Conservation (phyloP, 53 echinoderm and acorn worm species). For the Zoroaster sp. region DNA sequence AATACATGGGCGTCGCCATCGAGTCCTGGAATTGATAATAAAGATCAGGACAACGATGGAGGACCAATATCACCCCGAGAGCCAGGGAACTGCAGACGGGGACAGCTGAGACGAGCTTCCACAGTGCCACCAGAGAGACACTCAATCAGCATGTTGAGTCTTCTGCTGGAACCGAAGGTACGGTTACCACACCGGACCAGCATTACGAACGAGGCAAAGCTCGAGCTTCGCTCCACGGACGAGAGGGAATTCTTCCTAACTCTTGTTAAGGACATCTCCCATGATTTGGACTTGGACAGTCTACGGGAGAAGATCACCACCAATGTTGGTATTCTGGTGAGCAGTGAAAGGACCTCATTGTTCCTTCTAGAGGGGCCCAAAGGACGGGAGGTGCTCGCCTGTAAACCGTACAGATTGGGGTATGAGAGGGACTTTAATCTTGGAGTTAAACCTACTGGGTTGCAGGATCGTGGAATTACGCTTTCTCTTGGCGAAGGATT, state of each 20-base stretch:
- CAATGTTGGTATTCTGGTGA: slow-evolving; percentile 86
- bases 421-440: slow-evolving; percentile 59
- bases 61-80: slow-evolving; percentile 81
- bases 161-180: slow-evolving; percentile 84
- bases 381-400: slow-evolving; percentile 75
- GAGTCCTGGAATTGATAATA: slow-evolving; percentile 27
- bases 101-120: slow-evolving; percentile 85
- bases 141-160: slow-evolving; percentile 80
- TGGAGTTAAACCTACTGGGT: background rate
- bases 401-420: slow-evolving; percentile 53
- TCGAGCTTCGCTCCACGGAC: slow-evolving; percentile 83
- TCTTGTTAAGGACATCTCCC: slow-evolving; percentile 95
- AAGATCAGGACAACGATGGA: slow-evolving; percentile 53
- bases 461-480: slow-evolving; percentile 62
- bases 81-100: slow-evolving; percentile 65
- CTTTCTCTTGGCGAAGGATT: slow-evolving; percentile 77
- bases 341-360: slow-evolving; percentile 74
- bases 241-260: slow-evolving; percentile 96
- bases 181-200: slow-evolving; percentile 83
- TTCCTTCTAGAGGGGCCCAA: slow-evolving; percentile 94
- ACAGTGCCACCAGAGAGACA: slow-evolving; percentile 88
- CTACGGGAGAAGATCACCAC: slow-evolving; percentile 76
- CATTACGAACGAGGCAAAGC: slow-evolving; percentile 87
- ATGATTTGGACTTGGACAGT: slow-evolving; percentile 88
- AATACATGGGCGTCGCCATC: slow-evolving; percentile 87